A percentile compares a stretch with the other conserved stretches of the same genome.
phyloP scores from a whole-genome alignment of 2,888 invertebrate genomes.

The Pocota personata region DNA sequence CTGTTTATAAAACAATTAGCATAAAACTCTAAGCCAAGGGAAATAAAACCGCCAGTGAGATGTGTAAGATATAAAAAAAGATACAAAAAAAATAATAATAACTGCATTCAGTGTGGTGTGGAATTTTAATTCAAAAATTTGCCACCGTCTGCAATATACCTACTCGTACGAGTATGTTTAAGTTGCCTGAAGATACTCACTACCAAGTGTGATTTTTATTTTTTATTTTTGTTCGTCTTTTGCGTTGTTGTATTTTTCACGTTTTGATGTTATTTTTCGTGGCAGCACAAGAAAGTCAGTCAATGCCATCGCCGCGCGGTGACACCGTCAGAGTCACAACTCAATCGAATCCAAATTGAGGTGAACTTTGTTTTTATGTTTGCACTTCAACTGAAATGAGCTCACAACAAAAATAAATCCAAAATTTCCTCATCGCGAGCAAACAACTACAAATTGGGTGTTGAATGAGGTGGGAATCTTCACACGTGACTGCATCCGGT shows the following conservation, averaged over 20 bases:
- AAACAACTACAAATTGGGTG: constrained; percentile 15
- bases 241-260: constrained; percentile 24
- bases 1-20: not conserved
- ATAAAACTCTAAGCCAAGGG: not conserved
- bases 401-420: constrained; percentile 20
- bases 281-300: constrained; percentile 56
- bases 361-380: constrained; percentile 52
- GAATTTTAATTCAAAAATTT: constrained; percentile 24
- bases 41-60: too few species aligned
- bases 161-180: too few species aligned
- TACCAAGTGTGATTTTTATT: not conserved
- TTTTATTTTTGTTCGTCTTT: constrained; percentile 2
- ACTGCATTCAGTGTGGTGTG: constrained; percentile 20
- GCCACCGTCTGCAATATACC: constrained; percentile 31
- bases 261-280: constrained; percentile 39
- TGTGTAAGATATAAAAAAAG: not conserved
- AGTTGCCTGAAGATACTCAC: constrained; percentile 7
- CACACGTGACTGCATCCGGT: not conserved
- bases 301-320: constrained; percentile 54
- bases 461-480: not conserved
- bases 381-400: constrained; percentile 9
- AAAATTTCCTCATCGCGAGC: constrained; percentile 22
- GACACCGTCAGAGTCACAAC: constrained; percentile 37
- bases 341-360: constrained; percentile 28
- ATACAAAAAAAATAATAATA: not conserved